Evolutionary conservation across 2,113 vertebrate genomes (phyloP), one percentile per base, ranked within the genome.

Genomic region (Peromyscus maniculatus): DNA sequence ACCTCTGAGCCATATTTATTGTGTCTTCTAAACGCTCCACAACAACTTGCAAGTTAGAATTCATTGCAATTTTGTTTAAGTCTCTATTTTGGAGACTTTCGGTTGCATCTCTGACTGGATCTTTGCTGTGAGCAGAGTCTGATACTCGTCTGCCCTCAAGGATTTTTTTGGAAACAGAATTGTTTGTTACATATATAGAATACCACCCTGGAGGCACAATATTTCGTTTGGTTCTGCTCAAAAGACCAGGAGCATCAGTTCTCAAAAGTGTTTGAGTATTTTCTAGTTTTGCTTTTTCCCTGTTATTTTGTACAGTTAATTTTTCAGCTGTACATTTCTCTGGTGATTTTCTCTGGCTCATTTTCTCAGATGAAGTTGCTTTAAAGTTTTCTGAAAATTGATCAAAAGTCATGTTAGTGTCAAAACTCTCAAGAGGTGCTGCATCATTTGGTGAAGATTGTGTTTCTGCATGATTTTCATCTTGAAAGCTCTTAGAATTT

Each of bases 161-260:
- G 75, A 98, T 92, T 97, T 97, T 99, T 94, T 98, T 98, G 79
- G 98, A 98, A 93, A 99, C 98, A 93, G 99, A 98, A 66, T 99
- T 99, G 97, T 99, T 99, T 39, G 99, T 99, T 75, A 99, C 99
- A 93, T 99, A 99, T 28, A 99, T 99, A 67, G 99, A 99, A 93
- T 99, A 99, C 97, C 99, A 98, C 9, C 99, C 99, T 86, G 99
- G 99, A 72, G 99, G 99, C n/a, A 99, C 99, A 97, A 99, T 98
- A 87, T 98, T 99, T 97, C 99, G 98, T 97, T 98, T 99, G 31
- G 98, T 99, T 98, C 98, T 99, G 93, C 97, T 97, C 91, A 97
- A 74, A 62, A 96, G 95, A 93, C 97, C 97, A 43, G 97, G 98
- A 31, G 86, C 97, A 95, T 98, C 97, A 75, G 96, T 75, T 96